Percentiles rank a stretch among this genome's conserved stretches.
These are phyloP conservation scores for Tautogolabrus adspersus DNA, from an alignment of 2,113 vertebrate species.

Conservation along the genomic window DNA sequence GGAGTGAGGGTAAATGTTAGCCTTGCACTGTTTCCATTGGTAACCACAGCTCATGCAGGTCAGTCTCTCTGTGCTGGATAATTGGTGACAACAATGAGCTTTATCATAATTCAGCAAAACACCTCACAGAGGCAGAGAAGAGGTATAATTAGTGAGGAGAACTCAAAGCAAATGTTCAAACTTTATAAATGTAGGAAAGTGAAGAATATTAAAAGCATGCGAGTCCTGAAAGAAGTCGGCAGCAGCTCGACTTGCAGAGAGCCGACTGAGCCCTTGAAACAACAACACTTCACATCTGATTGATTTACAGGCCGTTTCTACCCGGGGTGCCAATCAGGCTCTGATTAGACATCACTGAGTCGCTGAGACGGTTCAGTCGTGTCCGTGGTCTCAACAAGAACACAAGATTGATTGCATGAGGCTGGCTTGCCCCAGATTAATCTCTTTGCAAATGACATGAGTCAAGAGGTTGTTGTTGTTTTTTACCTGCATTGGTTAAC, in stretches of 20 bases:
- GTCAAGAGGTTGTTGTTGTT: slow-evolving; percentile 23
- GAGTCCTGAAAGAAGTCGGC: slow-evolving; percentile 20
- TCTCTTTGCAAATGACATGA: slow-evolving; percentile 50
- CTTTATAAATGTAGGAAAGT: slow-evolving; percentile 2
- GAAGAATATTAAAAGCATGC: slow-evolving; percentile 15
- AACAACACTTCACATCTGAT: slow-evolving; percentile 70
- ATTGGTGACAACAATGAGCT: slow-evolving; percentile 65
- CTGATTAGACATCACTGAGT: slow-evolving; percentile 74
- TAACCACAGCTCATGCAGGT: slow-evolving; percentile 73
- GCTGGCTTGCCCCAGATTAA: slow-evolving; percentile 59
- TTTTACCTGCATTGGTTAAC: slow-evolving; percentile 26
- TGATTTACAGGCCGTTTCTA: slow-evolving; percentile 72
- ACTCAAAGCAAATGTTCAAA: slow-evolving; percentile 14
- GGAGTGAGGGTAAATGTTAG: slow-evolving; percentile 77
- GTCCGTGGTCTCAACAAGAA: slow-evolving; percentile 34
- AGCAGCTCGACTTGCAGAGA: slow-evolving; percentile 38
- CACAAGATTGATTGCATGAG: slow-evolving; percentile 65
- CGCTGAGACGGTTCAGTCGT: slow-evolving; percentile 60
- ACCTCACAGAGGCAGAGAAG: slow-evolving; percentile 25
- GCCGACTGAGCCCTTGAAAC: slow-evolving; percentile 59
- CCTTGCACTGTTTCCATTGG: slow-evolving; percentile 81
- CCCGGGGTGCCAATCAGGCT: slow-evolving; percentile 78
- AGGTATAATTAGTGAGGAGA: slow-evolving; percentile 52
- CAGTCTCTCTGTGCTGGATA: slow-evolving; percentile 58
- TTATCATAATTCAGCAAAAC: slow-evolving; percentile 63